Evolutionary conservation across 2,888 invertebrate genomes (phyloP).

Genomic region (Sceliomorpha sp.): DNA sequence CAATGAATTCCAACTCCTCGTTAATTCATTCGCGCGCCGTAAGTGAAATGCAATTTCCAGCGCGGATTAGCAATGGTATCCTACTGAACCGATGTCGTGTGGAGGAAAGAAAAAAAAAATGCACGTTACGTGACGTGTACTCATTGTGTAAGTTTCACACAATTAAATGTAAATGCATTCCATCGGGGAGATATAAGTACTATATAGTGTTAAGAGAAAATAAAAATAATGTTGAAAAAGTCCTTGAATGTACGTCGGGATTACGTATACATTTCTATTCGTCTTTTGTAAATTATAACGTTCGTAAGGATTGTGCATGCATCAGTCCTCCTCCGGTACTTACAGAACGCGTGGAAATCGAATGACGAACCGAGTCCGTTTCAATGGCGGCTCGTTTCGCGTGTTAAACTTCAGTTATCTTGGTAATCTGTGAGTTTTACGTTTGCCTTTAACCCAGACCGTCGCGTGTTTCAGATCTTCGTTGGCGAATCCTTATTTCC

Average conservation of each 20-base stretch:
- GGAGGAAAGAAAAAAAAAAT: constrained; percentile 14
- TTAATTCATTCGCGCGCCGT: constrained; percentile 24
- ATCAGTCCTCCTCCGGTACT: constrained; percentile 56
- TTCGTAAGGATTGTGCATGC: constrained; percentile 36
- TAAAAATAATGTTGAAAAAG: constrained; percentile 16
- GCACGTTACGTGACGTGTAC: constrained; percentile 22
- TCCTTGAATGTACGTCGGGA: constrained; percentile 23
- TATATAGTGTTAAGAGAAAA: too few relatives aligned
- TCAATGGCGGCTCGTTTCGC: constrained; percentile 72
- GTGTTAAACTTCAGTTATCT: constrained; percentile 76
- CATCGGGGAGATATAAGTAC: too few relatives aligned
- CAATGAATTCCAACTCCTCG: constrained; percentile 19
- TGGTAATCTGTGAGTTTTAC: constrained; percentile 74
- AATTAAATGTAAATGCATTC: constrained; percentile 16
- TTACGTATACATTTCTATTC: constrained; percentile 31
- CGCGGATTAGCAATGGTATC: constrained; percentile 13
- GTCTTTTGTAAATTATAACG: too few relatives aligned
- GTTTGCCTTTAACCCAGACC: constrained; percentile 71
- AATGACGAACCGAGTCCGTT: constrained; percentile 63
- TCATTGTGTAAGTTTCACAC: constrained; percentile 26
- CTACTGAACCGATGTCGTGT: constrained; percentile 32
- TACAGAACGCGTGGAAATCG: constrained; percentile 66
- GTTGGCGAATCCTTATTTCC: constrained; percentile 63
- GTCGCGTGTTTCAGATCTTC: constrained; percentile 74
- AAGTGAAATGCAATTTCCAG: constrained; percentile 15